Evolutionary conservation across 2,888 invertebrate genomes (phyloP), one percentile per base, ranked within the genome.

Genomic region (Hydriomena furcata): DNA sequence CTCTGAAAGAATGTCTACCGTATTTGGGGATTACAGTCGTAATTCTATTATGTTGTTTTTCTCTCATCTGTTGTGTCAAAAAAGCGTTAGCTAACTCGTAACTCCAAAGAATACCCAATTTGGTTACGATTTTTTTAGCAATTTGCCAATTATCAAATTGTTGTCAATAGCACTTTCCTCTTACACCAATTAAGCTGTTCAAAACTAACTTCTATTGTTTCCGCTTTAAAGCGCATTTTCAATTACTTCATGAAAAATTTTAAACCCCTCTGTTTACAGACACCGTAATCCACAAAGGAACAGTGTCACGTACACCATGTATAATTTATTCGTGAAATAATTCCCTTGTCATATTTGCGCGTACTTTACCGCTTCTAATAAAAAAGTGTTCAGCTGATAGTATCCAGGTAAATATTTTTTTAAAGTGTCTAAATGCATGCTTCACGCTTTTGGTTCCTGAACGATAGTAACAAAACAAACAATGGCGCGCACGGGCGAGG

Each of bases 391-490:
- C 31, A 25, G 8, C 13, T 36, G n/a, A n/a, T n/a, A n/a, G n/a
- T n/a, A n/a, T n/a, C n/a, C n/a, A n/a, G n/a, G n/a, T n/a, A n/a
- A n/a, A n/a, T 17, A 21, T 10, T 38, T 40, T 34, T 30, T 40
- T 21, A 30, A 2, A 51, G 20, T 52, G 42, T 27, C 36, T 53
- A 48, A 52, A 61, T 68, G 71, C 71, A 63, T 66, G 65, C 63
- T 61, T 61, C 69, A 73, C 23, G 17, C 24, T 24, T 13, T 42
- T 32, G 27, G 71, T 75, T 75, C 65, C 74, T 65, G 71, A 73
- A 73, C 76, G 75, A 80, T 80, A 77, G 80, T 73, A 79, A 76
- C 84, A 87, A 88, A 85, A 84, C 84, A 85, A 84, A 84, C 83
- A 84, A 79, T 77, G 74, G 73, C 66, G 65, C 43, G 71, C 68